Evolutionary conservation across 2,113 vertebrate genomes (phyloP).

Genomic region (Sula dactylatra): DNA sequence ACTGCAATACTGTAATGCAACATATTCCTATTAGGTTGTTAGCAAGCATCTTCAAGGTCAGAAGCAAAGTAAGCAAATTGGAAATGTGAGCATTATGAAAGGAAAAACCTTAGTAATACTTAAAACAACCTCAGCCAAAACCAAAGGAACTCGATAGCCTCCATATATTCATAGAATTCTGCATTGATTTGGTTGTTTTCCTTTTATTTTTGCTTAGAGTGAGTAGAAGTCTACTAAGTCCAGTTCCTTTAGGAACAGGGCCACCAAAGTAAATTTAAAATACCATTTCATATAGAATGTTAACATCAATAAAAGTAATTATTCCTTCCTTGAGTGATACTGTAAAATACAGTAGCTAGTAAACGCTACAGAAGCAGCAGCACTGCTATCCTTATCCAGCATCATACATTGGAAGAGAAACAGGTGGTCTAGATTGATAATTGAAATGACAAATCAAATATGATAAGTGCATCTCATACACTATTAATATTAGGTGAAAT

Average conservation of each 20-base stretch:
- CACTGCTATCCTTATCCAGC: background rate
- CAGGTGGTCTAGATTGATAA: background rate
- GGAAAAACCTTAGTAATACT: background rate
- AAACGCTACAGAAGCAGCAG: background rate
- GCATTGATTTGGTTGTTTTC: background rate
- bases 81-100: background rate
- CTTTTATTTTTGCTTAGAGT: background rate
- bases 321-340: background rate
- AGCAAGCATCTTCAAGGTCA: background rate
- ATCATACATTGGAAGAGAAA: background rate
- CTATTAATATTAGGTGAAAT: background rate
- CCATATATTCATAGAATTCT: background rate
- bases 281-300: background rate
- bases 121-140: background rate
- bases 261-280: background rate
- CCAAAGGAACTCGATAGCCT: background rate
- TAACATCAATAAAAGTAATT: background rate
- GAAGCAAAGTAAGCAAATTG: background rate
- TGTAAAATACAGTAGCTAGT: background rate
- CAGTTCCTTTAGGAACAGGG: background rate
- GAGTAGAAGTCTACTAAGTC: background rate
- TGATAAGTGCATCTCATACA: background rate
- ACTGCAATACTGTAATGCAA: background rate
- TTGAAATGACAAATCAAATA: background rate
- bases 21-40: background rate